Base-by-base conservation (phyloP, 2,797 vertebrate genomes). In the Sebastes minor region DNA sequence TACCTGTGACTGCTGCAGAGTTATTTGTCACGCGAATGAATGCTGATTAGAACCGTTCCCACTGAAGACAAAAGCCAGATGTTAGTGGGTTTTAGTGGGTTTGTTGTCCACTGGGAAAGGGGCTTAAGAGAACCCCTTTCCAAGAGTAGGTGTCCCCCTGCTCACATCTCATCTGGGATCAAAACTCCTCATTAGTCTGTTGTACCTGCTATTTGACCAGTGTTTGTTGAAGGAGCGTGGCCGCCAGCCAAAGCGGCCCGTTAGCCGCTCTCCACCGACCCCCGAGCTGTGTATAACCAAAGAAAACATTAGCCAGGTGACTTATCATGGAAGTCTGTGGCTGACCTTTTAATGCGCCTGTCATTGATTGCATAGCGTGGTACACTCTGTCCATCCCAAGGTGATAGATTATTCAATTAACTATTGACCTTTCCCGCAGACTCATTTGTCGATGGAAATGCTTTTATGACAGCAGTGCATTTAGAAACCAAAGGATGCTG, bases 381-480 rank as follows among this genome's bases (percentile, higher is more conserved):
- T 81, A 95, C 96, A 74, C 96, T 95, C 95, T 96, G 95, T 97
- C 96, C 96, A 95, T 97, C 97, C 96, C 95, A 97, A 98, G 96
- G 97, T 99, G 98, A 99, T 99, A 98, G 98, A 99, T 99, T 99
- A 98, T 99, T 99, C 99, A 98, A 99, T 99, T 99, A 99, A 98
- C 97, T 97, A 96, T 97, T 99, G 98, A 99, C 98, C 98, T 99
- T 99, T 99, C 96, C 97, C 92, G 92, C 94, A 95, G 96, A 96
- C 95, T 96, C 97, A 97, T 97, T 97, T 96, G 97, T 98, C 97
- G 96, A 97, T 96, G 96, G 97, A 96, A 96, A 96, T 84, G 86
- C 94, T 97, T 96, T 96, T 96, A 93, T 96, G 96, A 95, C 97
- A 97, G 96, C 96, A 83, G 95, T 94, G 93, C 93, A 93, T 95